These are phyloP conservation scores for Verasper variegatus DNA, from an alignment of 2,113 vertebrate species.

Conservation along the genomic window DNA sequence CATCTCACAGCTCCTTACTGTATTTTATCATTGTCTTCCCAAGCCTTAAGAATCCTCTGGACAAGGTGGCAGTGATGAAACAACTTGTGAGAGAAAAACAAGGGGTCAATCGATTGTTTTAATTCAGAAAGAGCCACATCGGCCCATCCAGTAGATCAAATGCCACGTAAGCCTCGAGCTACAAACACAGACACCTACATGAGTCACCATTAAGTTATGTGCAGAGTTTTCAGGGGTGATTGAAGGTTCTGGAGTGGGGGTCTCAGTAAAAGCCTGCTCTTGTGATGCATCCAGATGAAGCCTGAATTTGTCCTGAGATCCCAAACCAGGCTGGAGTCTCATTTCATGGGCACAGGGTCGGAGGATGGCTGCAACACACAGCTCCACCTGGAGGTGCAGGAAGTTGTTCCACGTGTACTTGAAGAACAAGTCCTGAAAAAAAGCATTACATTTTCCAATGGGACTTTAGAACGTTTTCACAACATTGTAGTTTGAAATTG, in stretches of 20 bases:
- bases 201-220: constrained; percentile 87
- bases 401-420: constrained; percentile 99
- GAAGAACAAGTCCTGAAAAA: constrained; percentile 92
- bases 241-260: constrained; percentile 32
- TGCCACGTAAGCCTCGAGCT: neutral
- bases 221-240: constrained; percentile 58
- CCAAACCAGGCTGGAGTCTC: constrained; percentile 66
- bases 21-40: constrained; percentile 95
- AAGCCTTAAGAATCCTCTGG: constrained; percentile 94
- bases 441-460: neutral
- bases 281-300: constrained; percentile 34
- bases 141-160: neutral
- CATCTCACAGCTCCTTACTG: constrained; percentile 85
- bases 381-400: constrained; percentile 96
- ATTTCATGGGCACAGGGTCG: constrained; percentile 86
- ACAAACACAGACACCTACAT: constrained; percentile 66
- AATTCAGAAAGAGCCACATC: neutral
- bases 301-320: constrained; percentile 66
- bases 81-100: constrained; percentile 80
- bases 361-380: constrained; percentile 93
- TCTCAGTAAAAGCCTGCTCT: constrained; percentile 50
- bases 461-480: neutral
- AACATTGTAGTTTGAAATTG: neutral
- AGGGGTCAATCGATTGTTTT: neutral
- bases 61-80: constrained; percentile 95